phyloP scores from a whole-genome alignment of 2,113 vertebrate species.

The Clarias magur region DNA sequence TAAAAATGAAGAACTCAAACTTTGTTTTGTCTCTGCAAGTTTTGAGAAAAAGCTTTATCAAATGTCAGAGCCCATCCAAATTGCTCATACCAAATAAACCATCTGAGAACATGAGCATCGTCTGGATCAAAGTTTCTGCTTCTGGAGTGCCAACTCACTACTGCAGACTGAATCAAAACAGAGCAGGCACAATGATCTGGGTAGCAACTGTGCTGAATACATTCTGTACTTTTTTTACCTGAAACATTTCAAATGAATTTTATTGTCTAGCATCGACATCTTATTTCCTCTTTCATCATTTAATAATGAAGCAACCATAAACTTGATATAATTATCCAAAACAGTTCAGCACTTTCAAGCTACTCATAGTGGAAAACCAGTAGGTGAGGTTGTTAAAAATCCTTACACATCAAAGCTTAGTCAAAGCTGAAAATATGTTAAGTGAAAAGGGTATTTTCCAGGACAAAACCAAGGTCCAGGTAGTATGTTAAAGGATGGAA shows the following conservation, averaged over 20 bases:
- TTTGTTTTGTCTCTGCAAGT: slow-evolving; percentile 1
- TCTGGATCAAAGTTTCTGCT: background rate
- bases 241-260: background rate
- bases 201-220: background rate
- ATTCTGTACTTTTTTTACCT: background rate
- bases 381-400: background rate
- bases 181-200: background rate
- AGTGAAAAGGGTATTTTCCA: background rate
- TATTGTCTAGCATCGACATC: background rate
- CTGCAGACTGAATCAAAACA: background rate
- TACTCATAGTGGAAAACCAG: background rate
- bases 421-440: background rate
- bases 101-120: background rate
- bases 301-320: background rate
- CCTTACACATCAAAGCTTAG: background rate
- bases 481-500: background rate
- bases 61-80: background rate
- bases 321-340: background rate
- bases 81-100: background rate
- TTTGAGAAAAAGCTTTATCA: background rate
- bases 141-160: background rate
- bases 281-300: background rate
- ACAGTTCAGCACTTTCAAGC: background rate
- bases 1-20: background rate
- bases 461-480: background rate